These are phyloP conservation scores for Mirza zaza DNA, from an alignment of 2,113 vertebrate genomes.

Conservation along the genomic window DNA sequence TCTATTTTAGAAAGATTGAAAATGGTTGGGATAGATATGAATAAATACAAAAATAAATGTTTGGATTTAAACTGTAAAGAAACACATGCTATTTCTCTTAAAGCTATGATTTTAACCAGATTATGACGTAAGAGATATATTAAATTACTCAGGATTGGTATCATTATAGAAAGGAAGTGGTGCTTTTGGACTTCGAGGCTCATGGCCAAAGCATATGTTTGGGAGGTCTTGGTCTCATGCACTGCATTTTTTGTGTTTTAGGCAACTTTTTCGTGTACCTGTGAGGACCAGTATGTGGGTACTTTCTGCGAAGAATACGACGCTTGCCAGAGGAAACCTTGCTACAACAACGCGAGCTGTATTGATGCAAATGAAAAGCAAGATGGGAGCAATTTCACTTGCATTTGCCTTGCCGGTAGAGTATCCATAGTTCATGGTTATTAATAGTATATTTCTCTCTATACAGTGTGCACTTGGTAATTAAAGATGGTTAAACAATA, in stretches of 20 bases:
- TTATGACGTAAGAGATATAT: neutral
- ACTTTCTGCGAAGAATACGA: conserved; percentile 95
- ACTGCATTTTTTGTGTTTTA: conserved; percentile 76
- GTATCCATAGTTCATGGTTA: neutral
- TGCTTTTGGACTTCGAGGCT: neutral
- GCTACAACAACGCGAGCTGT: conserved; percentile 92
- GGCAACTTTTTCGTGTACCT: conserved; percentile 94
- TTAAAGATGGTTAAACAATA: neutral
- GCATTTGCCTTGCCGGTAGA: conserved; percentile 91
- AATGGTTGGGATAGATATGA: neutral
- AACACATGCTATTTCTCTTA: neutral
- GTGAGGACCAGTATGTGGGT: conserved; percentile 90
- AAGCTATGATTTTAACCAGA: neutral
- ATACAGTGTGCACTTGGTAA: fast-evolving
- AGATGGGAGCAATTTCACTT: conserved; percentile 91
- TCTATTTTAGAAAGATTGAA: conserved; percentile 25
- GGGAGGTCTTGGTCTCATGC: neutral
- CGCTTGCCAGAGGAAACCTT: conserved; percentile 91
- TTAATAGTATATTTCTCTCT: neutral
- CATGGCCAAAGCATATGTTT: neutral
- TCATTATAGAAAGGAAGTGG: neutral
- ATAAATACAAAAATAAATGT: conserved; percentile 17
- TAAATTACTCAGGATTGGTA: neutral
- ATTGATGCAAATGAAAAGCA: conserved; percentile 88
- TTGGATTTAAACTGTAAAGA: neutral